Percentiles rank a stretch among this genome's conserved stretches.
phyloP scores from a whole-genome alignment of 2,113 vertebrate genomes.

The Hyperopisus bebe region DNA sequence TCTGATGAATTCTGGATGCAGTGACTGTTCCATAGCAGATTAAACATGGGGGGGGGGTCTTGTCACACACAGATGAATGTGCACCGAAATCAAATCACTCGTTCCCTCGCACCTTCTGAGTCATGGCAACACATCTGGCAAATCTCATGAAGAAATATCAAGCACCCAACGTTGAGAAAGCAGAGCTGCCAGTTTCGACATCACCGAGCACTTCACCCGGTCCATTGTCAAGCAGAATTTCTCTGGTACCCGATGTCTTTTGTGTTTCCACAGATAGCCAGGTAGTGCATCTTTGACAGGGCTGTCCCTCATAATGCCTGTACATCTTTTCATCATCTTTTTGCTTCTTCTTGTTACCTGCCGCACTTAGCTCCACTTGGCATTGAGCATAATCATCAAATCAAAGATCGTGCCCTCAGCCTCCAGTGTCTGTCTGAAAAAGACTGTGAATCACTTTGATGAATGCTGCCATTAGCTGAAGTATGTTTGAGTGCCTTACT shows the following conservation, averaged over 20 bases:
- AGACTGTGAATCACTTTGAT: background rate
- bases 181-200: background rate
- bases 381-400: background rate
- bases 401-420: background rate
- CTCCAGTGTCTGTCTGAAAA: background rate
- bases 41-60: background rate
- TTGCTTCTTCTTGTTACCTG: background rate
- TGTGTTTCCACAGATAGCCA: background rate
- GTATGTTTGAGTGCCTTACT: background rate
- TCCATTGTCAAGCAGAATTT: background rate
- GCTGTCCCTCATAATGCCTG: no score
- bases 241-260: background rate
- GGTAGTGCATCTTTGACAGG: background rate
- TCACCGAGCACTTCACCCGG: background rate
- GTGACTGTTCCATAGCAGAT: background rate
- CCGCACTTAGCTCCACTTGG: background rate
- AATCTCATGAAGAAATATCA: slow-evolving; percentile 35
- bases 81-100: background rate
- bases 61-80: background rate
- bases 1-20: background rate
- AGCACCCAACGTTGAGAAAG: background rate
- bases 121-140: slow-evolving; percentile 14
- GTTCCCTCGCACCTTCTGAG: background rate
- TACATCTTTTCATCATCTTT: background rate
- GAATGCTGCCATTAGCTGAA: background rate